Conservation (phyloP, 2,113 vertebrate species). For the Trogon surrucura region DNA sequence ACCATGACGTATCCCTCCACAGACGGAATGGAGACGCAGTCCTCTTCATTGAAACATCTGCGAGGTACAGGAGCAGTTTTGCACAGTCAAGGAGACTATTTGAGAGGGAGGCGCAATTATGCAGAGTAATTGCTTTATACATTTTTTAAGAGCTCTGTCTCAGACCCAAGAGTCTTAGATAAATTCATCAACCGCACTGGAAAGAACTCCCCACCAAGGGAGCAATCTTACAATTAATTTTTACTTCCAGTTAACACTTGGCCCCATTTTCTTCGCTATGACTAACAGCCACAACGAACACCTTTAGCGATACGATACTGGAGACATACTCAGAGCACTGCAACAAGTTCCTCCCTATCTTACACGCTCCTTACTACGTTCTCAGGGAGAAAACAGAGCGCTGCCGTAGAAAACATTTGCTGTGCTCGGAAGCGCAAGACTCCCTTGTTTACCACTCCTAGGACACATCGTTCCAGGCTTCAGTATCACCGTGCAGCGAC, state of each 20-base stretch:
- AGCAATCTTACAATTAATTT: slow-evolving; percentile 20
- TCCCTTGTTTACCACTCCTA: neutral
- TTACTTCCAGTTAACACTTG: slow-evolving; percentile 46
- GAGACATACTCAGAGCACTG: neutral
- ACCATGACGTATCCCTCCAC: slow-evolving; percentile 93
- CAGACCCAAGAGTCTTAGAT: slow-evolving; percentile 17
- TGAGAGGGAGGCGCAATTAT: neutral
- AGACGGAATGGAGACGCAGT: slow-evolving; percentile 85
- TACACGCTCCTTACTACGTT: neutral
- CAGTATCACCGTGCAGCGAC: rapidly evolving
- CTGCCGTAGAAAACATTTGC: neutral
- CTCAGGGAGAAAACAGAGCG: neutral
- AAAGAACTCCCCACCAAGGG: neutral
- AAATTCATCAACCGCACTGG: neutral
- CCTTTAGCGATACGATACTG: neutral
- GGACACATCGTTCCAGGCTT: neutral
- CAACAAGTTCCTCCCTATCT: neutral
- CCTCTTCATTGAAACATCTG: slow-evolving; percentile 90
- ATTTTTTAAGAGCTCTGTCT: slow-evolving; percentile 24
- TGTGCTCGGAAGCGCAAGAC: neutral
- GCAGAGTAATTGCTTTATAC: neutral
- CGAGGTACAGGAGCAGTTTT: neutral
- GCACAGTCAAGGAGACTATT: neutral
- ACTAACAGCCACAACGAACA: slow-evolving; percentile 6
- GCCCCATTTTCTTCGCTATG: neutral